Evolutionary conservation across 2,113 vertebrate genomes (phyloP).

Genomic region (Galeopterus variegatus): DNA sequence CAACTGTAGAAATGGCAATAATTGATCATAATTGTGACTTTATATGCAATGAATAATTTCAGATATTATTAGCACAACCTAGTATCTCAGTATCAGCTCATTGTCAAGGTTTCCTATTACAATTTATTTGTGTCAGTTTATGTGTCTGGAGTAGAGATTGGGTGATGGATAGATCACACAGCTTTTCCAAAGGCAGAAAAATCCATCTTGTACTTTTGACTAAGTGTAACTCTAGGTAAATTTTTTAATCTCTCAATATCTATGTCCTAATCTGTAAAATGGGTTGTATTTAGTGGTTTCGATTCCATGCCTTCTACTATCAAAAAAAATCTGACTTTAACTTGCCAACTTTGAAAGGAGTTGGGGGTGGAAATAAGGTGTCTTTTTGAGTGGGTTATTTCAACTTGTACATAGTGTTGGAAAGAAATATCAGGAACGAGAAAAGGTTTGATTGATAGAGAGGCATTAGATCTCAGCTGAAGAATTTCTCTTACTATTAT

Average conservation of each 20-base stretch:
- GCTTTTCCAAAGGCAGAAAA: background rate
- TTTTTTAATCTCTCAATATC: background rate
- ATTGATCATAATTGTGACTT: slow-evolving; percentile 20
- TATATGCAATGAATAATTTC: background rate
- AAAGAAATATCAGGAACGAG: background rate
- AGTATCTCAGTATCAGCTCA: background rate
- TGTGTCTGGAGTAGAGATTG: background rate
- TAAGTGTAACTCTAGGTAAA: background rate
- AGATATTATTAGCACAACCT: background rate
- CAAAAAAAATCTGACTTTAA: background rate
- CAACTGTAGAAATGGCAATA: slow-evolving; percentile 46
- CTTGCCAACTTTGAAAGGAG: background rate
- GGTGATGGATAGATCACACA: background rate
- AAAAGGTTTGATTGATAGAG: background rate
- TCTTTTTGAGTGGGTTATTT: background rate
- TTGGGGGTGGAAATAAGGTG: background rate
- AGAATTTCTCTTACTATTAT: background rate
- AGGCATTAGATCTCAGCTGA: background rate
- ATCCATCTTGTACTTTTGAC: background rate
- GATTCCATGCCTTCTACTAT: background rate
- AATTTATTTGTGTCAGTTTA: slow-evolving; percentile 11
- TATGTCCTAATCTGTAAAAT: background rate
- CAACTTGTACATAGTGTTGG: background rate
- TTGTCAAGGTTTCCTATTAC: background rate
- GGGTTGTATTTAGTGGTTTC: background rate